Evolutionary conservation across 2,797 vertebrate genomes (phyloP), one percentile per base, ranked within the genome.

Genomic region (Catostomus latipinnis): DNA sequence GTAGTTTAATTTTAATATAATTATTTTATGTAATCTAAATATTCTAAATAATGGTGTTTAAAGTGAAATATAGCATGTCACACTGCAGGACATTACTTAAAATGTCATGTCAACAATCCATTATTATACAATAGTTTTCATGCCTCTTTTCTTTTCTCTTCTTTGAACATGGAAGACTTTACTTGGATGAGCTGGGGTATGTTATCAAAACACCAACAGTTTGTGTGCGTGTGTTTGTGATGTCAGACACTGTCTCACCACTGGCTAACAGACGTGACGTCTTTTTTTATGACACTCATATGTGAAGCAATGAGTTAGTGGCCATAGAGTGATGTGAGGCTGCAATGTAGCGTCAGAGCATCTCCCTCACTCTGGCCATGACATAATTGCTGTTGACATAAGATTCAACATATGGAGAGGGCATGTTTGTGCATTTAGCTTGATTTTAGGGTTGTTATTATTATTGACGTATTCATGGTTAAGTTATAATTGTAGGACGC

Each of bases 141-240:
- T 34, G 43, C 77, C 45, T 80, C 84, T 74, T 82, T 81, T 85
- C 68, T 86, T 70, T 85, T 82, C 75, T 84, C 91, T 83, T 75
- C 61, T 71, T 52, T 58, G 34, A 48, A 46, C 22, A 71, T 87
- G 93, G 93, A 87, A 77, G 67, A 84, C 81, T 74, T 83, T 61
- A 87, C 89, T 85, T 93, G 91, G 92, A 92, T 90, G 85, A 90
- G 82, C 82, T 87, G 88, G 65, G 93, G 93, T 95, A 93, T 74
- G 94, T 93, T 81, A 13, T 52, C 61, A 52, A 52, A 67, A 66
- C 57, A 60, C 13, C 9, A 58, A 60, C 13, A 54, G 56, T 54
- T 50, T 82, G 79, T 81, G 67, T 76, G 10, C 77, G 60, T 76
- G 76, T 70, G 49, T 77, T 46, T 81, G 73, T 73, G 78, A 52